These are phyloP conservation scores for Hafferia zeledoni DNA, from an alignment of 2,797 vertebrate genomes.

Conservation along the genomic window DNA sequence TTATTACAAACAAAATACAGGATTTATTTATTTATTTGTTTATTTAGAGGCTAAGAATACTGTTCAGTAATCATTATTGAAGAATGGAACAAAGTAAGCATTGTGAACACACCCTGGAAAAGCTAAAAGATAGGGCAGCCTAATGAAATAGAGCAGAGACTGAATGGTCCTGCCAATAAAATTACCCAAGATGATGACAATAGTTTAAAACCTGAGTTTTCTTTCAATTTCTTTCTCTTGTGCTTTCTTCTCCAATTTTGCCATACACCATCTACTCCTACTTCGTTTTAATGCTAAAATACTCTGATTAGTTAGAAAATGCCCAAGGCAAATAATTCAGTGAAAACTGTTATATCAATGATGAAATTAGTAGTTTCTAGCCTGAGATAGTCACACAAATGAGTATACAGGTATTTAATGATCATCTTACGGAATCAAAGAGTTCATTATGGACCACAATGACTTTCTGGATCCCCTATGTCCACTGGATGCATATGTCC, in stretches of 20 bases:
- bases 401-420: not conserved
- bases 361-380: not conserved
- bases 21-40: not conserved
- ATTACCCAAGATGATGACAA: not conserved
- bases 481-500: not conserved
- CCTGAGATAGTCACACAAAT: not conserved
- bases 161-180: conserved; percentile 35
- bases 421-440: not conserved
- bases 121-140: not conserved
- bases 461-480: not conserved
- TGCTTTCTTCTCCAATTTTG: not conserved
- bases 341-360: not conserved
- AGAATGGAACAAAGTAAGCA: conserved; percentile 1
- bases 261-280: not conserved
- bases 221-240: not conserved
- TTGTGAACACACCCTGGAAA: conserved; percentile 4
- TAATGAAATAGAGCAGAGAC: conserved; percentile 45
- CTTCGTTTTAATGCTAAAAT: not conserved
- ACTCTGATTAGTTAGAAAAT: not conserved
- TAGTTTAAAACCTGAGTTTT: not conserved
- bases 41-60: not conserved
- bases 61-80: conserved; percentile 12
- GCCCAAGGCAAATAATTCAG: not conserved
- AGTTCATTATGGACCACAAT: not conserved
- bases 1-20: conserved; percentile 33